Evolutionary conservation across 2,888 invertebrate species (phyloP), one percentile per base, ranked within the genome.

Genomic region (Sphaerophoria taeniata): DNA sequence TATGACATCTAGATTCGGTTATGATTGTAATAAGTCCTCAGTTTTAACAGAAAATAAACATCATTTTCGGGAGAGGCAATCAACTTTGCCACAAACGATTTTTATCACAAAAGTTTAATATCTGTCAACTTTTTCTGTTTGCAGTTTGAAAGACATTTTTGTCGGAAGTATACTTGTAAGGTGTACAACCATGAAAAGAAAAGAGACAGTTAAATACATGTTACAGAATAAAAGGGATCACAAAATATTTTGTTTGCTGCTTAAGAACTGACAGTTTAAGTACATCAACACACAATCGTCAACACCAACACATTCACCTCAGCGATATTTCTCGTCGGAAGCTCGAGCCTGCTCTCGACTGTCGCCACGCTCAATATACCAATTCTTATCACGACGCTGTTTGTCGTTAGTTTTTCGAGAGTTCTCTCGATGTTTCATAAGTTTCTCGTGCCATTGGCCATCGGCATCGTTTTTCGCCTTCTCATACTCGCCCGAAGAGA

Each of bases 281-380:
- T 24, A 63, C 9, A 33, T 36, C 53, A 9, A 34, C 9, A 43
- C 14, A 56, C 47, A 31, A 71, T 67, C 58, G 43, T 31, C n/a
- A n/a, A n/a, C n/a, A n/a, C n/a, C n/a, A n/a, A n/a, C n/a, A n/a
- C 47, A 47, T 2, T 74, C 65, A 34, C 3, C 11, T 14, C 31
- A 55, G 73, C 81, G 85, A 39, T 77, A 43, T 51, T 80, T 84
- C 14, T 80, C 63, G 72, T 90, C 89, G 24, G 76, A 87, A 47
- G 87, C 88, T 24, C 91, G 90, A 55, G 87, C 89, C 69, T 90
- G 88, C 81, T 91, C 91, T 5, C 91, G 89, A 58, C 89, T 88
- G 49, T 87, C 84, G n/a, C 89, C 91, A 4, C 91, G 89, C 69
- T 91, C 90, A 3, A 91, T 89, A 60, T 88, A 91, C 91, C 91